Evolutionary conservation across 2,797 vertebrate genomes (phyloP), one percentile per base, ranked within the genome.

Genomic region (Fundulus diaphanus): DNA sequence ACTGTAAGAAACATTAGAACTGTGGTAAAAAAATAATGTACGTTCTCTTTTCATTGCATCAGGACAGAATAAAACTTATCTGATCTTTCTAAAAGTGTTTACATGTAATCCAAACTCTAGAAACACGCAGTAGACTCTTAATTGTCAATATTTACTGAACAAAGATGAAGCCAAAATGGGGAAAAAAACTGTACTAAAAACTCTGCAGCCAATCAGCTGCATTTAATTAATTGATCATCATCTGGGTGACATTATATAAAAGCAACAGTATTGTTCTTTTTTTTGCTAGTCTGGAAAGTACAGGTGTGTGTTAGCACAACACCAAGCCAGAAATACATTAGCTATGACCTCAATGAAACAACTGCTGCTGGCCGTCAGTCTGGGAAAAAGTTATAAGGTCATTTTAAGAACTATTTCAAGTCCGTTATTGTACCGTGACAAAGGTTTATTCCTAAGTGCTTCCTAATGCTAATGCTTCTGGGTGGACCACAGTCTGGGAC

Each of bases 1-100:
- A 77, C 37, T 78, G 40, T 27, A 37, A 75, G 79, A 79, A 83
- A 65, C 51, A 56, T 33, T 1, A 49, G 15, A 35, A 61, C 9
- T 18, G 22, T 37, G 31, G 59, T 8, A 6, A 37, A 37, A 37
- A 61, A 20, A 63, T 2, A 37, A 63, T 24, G 49, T 24, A 40
- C 3, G 9, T 24, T 11, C 61, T 65, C 7, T 40, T 24, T 52
- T 24, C 24, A n/a, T n/a, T 65, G 61, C 24, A 22, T 65, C 61
- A 15, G 13, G 24, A 16, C 24, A 42, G 61, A 37, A 40, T 8
- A 65, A 63, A 65, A 65, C 20, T 65, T 24, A 66, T 66, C 5
- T 66, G 37, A 7, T 51, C 22, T 51, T 42, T 42, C 5, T 66
- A 66, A n/a, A 66, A 66, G 13, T 20, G 11, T 37, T 63, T 63